Percentiles rank a stretch among this genome's conserved stretches.
Conservation (phyloP, 2,888 invertebrate species). For the Trichogramma evanescens region DNA sequence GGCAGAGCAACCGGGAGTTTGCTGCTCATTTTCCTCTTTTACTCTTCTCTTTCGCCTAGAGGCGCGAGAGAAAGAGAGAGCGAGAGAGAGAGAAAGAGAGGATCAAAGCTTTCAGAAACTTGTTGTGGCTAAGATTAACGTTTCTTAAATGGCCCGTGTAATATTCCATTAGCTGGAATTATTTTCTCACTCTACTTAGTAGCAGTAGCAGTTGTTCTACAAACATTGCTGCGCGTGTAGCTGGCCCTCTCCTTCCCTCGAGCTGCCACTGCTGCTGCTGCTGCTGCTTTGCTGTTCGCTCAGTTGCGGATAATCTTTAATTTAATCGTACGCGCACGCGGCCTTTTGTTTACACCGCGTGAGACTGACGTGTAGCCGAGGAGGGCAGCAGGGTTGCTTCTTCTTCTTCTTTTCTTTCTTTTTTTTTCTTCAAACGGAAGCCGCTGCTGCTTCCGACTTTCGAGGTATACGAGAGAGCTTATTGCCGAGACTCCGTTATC, state of each 20-base stretch:
- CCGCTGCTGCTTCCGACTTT: no score
- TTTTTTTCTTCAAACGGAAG: no score
- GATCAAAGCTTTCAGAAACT: slow-evolving; percentile 29
- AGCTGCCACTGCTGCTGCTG: background rate
- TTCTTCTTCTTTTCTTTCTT: no score
- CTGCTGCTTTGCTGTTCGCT: slow-evolving; percentile 8
- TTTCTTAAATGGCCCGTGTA: slow-evolving; percentile 47
- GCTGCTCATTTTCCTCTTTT: background rate
- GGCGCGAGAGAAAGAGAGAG: background rate
- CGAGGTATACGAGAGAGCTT: no score
- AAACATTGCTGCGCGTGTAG: background rate
- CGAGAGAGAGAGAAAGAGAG: background rate
- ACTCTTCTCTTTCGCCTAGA: background rate
- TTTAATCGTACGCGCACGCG: slow-evolving; percentile 6
- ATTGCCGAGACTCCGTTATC: no score
- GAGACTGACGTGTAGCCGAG: no score
- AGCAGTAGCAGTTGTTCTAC: background rate
- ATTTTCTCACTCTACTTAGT: slow-evolving; percentile 18
- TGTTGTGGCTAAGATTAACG: slow-evolving; percentile 46
- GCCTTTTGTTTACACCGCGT: slow-evolving; percentile 16
- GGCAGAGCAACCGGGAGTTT: slow-evolving; percentile 25
- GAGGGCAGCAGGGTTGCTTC: no score
- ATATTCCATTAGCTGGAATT: slow-evolving; percentile 44
- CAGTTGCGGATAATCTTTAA: slow-evolving; percentile 18
- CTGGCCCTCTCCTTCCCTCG: slow-evolving; percentile 1